A percentile compares a stretch with the other conserved stretches of the same genome.
phyloP scores from a whole-genome alignment of 2,797 vertebrate species.

The Bradypus variegatus region DNA sequence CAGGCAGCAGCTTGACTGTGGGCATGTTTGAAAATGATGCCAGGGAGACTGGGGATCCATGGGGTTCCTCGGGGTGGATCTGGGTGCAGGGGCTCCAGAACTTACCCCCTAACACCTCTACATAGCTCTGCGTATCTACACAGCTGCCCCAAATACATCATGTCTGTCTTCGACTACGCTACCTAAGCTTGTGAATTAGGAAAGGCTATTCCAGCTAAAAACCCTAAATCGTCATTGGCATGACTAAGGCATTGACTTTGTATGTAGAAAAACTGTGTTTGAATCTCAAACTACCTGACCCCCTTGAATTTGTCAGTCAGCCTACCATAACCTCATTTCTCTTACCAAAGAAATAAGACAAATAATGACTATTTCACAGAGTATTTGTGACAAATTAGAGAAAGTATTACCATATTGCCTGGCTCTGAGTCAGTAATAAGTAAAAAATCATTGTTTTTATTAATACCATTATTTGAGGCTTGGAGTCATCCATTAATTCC shows the following conservation, averaged over 20 bases:
- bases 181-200: neutral
- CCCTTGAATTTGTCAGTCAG: neutral
- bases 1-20: neutral
- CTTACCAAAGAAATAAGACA: neutral
- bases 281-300: neutral
- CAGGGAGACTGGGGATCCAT: neutral
- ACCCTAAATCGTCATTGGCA: neutral
- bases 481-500: neutral
- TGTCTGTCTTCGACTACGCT: neutral
- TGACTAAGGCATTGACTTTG: neutral
- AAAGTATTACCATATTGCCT: neutral
- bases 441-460: neutral
- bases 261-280: neutral
- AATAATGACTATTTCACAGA: neutral
- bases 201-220: neutral
- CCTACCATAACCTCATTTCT: neutral
- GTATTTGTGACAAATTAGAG: neutral
- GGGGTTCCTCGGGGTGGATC: neutral
- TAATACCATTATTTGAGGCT: neutral
- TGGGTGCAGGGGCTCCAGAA: neutral
- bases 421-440: neutral
- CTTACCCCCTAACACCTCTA: accelerated
- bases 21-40: neutral
- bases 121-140: neutral
- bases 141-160: no score